Evolutionary conservation across 1,140 invertebrate species (phyloP), one percentile per base, ranked within the genome.

Genomic region (Cotesia glomerata): DNA sequence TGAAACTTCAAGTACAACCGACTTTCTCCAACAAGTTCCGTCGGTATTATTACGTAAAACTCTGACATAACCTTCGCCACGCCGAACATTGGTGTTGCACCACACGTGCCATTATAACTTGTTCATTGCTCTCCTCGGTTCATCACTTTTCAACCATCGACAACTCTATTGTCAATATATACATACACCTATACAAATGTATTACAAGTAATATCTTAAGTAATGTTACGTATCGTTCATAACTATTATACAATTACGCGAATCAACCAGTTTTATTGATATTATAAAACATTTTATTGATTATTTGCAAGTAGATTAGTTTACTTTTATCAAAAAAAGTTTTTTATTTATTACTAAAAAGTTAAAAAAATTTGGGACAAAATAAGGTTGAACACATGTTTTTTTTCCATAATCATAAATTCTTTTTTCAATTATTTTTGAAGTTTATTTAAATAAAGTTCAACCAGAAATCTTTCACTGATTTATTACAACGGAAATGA

Each of bases 21-120:
- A 74, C 76, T 75, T 76, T 76, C 75, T 78, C 77, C 77, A 70
- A 65, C 64, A 70, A 58, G 51, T 73, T 59, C 74, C 70, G 59
- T 56, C 61, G 49, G 26, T 14, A 63, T 71, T 70, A 75, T 87
- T 87, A 84, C 77, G 84, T 78, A 72, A 72, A 72, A 58, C 80
- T 86, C 85, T 87, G 86, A 87, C 85, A 87, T 87, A 87, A 87
- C 85, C 86, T 86, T 86, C 85, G 85, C 80, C 83, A 84, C 79
- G 78, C 79, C 80, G 79, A 78, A 77, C 76, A 79, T 74, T 75
- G 76, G 76, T 26, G 80, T 87, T 86, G 85, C 86, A 84, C 81
- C 85, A 87, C 79, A 66, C 69, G 68, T 75, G 73, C 76, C 65
- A 75, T 73, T 75, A 75, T 69, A 74, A 58, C 52, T 39, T 65